Evolutionary conservation across 1,140 invertebrate species (phyloP).

Genomic region (Aphidius gifuensis): DNA sequence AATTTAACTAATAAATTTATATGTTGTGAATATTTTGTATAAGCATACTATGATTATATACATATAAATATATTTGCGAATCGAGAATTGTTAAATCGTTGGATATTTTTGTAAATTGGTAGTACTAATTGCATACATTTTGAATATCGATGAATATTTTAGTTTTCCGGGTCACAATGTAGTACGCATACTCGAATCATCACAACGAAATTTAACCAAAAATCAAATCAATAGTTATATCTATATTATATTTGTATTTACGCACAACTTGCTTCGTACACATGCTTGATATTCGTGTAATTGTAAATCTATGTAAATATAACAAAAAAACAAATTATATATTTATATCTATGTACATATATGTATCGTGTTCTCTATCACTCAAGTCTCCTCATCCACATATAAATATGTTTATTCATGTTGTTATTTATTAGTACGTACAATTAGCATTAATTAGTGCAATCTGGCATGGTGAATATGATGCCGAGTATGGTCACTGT

Average conservation of each 20-base stretch:
- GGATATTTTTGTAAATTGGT: slow-evolving; percentile 6
- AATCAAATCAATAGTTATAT: slow-evolving; percentile 4
- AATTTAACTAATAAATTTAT: no score
- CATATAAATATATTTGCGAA: no score
- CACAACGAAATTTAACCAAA: neutral
- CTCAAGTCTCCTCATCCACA: slow-evolving; percentile 15
- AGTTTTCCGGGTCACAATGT: slow-evolving; percentile 13
- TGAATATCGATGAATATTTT: slow-evolving; percentile 45
- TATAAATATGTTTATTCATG: slow-evolving; percentile 45
- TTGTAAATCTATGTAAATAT: no score
- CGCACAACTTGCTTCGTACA: no score
- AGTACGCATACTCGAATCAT: neutral
- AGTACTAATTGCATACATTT: slow-evolving; percentile 23
- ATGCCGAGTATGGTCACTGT: neutral
- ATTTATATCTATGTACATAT: no score
- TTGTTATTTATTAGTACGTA: slow-evolving; percentile 47
- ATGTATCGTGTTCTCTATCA: neutral
- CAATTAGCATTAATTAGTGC: slow-evolving; percentile 52
- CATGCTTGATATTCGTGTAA: no score
- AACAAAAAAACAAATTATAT: no score
- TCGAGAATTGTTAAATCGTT: no score
- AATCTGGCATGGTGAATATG: slow-evolving; percentile 37
- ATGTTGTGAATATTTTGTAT: no score
- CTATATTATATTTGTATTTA: neutral
- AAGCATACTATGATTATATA: no score